A percentile compares a stretch with the other conserved stretches of the same genome.
Conservation (phyloP, 2,888 invertebrate genomes). For the Agonum fuliginosum region DNA sequence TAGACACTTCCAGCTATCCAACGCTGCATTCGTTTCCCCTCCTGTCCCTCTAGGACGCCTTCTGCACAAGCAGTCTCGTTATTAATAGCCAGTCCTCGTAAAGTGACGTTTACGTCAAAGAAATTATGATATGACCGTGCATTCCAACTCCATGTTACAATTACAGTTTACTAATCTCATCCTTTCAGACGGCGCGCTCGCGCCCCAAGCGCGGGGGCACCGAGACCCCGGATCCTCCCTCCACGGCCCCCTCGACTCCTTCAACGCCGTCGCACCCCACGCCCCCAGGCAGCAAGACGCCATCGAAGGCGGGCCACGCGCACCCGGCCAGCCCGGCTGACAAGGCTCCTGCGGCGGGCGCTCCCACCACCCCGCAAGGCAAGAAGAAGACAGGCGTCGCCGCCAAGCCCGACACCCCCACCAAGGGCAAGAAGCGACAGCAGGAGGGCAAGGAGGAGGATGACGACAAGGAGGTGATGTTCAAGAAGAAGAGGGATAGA, state of each 20-base stretch:
- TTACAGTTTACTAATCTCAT: too few species aligned
- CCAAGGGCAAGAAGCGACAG: conserved; percentile 75
- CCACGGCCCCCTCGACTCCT: conserved; percentile 42
- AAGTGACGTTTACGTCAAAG: too few species aligned
- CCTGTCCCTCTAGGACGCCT: too few species aligned
- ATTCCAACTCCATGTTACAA: too few species aligned
- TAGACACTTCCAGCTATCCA: too few species aligned
- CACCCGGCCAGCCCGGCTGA: conserved; percentile 64
- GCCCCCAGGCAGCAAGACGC: conserved; percentile 70
- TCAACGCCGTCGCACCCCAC: background rate
- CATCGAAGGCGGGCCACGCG: conserved; percentile 72
- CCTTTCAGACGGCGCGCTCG: conserved; percentile 66
- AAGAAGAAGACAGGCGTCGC: conserved; percentile 29
- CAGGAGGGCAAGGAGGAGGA: conserved; percentile 72
- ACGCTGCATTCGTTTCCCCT: too few species aligned
- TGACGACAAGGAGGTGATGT: conserved; percentile 73
- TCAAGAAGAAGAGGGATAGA: conserved; percentile 74
- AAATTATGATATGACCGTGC: too few species aligned
- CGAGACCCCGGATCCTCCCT: conserved; percentile 72
- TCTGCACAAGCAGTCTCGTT: too few species aligned
- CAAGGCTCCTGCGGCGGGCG: conserved; percentile 61
- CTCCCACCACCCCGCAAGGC: conserved; percentile 63
- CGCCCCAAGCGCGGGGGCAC: conserved; percentile 79
- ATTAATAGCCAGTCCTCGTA: too few species aligned
- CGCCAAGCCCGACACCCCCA: conserved; percentile 75